Evolutionary conservation across 2,888 invertebrate species (phyloP).

Genomic region (Drosophila neotestacea): DNA sequence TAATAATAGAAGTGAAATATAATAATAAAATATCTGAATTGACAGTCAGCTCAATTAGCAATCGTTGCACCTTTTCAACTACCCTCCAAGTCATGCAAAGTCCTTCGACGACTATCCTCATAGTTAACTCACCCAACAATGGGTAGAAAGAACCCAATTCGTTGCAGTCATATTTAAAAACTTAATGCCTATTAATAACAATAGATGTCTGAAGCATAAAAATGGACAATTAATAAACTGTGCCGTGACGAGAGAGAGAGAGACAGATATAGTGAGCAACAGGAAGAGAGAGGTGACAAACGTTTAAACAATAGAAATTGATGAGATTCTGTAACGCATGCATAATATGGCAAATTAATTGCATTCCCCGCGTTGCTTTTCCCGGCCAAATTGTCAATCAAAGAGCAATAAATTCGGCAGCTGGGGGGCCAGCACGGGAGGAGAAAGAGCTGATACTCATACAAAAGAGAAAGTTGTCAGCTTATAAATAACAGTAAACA

Average conservation of each 20-base stretch:
- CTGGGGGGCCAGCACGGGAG: neutral
- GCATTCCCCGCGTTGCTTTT: conserved; percentile 54
- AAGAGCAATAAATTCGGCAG: conserved; percentile 72
- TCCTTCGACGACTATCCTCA: conserved; percentile 1
- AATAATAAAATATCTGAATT: conserved; percentile 10
- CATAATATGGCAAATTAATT: conserved; percentile 79
- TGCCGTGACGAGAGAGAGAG: conserved; percentile 4
- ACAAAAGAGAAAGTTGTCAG: conserved; percentile 32
- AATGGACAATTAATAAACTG: conserved; percentile 77
- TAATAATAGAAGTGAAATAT: neutral
- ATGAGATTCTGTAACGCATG: conserved; percentile 77
- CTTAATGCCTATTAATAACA: conserved; percentile 69
- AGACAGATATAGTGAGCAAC: neutral
- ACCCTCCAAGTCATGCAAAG: conserved; percentile 7
- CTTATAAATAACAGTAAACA: conserved; percentile 43
- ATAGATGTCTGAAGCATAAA: conserved; percentile 66
- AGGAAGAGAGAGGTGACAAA: conserved; percentile 68
- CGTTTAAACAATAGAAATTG: conserved; percentile 79
- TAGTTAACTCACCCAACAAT: conserved; percentile 13
- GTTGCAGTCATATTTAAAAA: conserved; percentile 58
- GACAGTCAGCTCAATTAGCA: conserved; percentile 43
- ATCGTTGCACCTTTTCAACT: neutral
- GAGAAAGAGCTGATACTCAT: conserved; percentile 22
- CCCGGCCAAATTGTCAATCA: conserved; percentile 72
- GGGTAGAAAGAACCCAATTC: conserved; percentile 39